Evolutionary conservation across 2,113 vertebrate genomes (phyloP).

Genomic region (Scopus umbretta): DNA sequence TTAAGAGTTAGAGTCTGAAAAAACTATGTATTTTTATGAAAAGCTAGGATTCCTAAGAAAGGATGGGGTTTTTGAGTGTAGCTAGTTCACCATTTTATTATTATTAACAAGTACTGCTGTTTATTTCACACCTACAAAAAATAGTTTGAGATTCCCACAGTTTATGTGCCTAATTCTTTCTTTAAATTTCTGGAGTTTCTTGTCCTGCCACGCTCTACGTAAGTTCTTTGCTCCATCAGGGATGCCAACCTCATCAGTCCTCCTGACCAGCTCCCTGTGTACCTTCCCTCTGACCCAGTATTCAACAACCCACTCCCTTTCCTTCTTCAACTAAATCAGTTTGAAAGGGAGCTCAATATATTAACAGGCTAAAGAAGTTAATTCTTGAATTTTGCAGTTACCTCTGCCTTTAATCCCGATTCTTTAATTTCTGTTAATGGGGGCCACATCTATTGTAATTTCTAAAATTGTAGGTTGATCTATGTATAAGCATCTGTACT

Average conservation of each 20-base stretch:
- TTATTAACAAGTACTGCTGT: background rate
- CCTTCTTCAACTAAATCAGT: background rate
- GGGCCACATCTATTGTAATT: background rate
- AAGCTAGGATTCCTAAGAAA: background rate
- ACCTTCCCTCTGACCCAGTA: background rate
- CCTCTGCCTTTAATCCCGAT: background rate
- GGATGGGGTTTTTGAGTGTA: background rate
- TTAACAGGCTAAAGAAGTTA: background rate
- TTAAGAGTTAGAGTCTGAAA: background rate
- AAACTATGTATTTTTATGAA: background rate
- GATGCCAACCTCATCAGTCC: background rate
- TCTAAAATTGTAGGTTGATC: accelerated
- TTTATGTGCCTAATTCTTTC: background rate
- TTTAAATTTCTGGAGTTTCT: background rate
- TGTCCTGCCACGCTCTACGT: background rate
- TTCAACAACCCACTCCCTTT: background rate
- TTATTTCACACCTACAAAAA: background rate
- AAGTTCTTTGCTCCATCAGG: background rate
- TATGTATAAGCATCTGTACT: background rate
- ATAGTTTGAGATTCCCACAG: background rate
- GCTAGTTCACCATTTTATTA: background rate
- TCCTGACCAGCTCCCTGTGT: background rate
- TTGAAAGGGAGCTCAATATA: background rate
- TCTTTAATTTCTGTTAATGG: background rate
- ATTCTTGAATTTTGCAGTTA: background rate